Percentiles rank a stretch among this genome's conserved stretches.
Conservation (phyloP, 2,797 vertebrate species). For the Pipistrellus kuhlii region DNA sequence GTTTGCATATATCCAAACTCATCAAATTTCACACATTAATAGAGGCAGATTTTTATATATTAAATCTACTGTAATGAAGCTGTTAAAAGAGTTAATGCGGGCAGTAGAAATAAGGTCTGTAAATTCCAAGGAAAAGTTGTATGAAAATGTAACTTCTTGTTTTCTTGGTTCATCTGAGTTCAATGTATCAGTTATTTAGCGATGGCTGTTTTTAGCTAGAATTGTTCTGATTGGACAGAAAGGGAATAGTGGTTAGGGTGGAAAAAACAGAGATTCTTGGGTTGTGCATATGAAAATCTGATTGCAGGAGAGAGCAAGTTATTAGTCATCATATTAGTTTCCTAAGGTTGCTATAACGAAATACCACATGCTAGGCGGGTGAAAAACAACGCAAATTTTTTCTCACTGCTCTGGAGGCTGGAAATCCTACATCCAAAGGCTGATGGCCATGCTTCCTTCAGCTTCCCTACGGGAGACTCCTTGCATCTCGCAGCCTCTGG, state of each 20-base stretch:
- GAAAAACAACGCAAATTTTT: neutral
- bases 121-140: neutral
- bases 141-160: slow-evolving; percentile 24
- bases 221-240: neutral
- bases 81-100: neutral
- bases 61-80: neutral
- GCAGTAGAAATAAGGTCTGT: neutral
- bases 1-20: neutral
- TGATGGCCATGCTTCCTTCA: fast-evolving
- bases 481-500: neutral
- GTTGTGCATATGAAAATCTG: neutral
- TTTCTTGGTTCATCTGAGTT: slow-evolving; percentile 13
- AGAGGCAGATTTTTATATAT: neutral
- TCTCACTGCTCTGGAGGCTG: neutral
- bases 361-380: neutral
- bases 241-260: neutral
- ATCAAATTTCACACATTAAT: neutral
- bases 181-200: neutral
- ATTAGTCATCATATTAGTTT: neutral
- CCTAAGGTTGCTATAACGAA: neutral
- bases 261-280: neutral
- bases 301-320: neutral
- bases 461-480: neutral
- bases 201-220: neutral
- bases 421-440: neutral